phyloP scores from a whole-genome alignment of 2,797 vertebrate genomes.

The Dromococcyx pavoninus region DNA sequence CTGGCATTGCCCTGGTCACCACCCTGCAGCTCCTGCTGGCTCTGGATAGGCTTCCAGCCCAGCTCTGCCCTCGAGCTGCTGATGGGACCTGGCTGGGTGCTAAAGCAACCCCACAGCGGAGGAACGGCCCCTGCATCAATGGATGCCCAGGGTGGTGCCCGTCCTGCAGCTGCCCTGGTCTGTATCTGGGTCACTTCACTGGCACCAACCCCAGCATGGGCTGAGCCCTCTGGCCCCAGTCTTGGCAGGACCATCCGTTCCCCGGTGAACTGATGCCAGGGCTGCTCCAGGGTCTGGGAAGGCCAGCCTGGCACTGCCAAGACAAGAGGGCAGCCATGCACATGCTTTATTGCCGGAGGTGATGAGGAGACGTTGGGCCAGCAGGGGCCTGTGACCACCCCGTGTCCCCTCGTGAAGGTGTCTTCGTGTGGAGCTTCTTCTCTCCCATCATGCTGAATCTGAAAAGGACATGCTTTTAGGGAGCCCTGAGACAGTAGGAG shows the following conservation, averaged over 20 bases:
- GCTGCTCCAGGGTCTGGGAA: background rate
- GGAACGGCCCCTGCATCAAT: background rate
- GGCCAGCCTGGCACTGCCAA: accelerated
- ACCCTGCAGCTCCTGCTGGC: background rate
- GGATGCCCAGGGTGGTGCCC: background rate
- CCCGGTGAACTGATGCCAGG: accelerated
- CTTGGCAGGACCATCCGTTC: background rate
- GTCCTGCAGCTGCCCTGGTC: background rate
- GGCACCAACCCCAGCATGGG: accelerated
- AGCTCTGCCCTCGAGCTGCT: background rate
- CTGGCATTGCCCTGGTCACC: background rate
- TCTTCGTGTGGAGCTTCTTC: background rate
- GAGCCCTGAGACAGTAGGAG: accelerated
- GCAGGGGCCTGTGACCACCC: accelerated
- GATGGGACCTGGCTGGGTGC: background rate
- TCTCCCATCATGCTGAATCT: background rate
- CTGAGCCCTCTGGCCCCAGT: background rate
- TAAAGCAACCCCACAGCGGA: background rate
- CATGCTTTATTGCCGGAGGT: background rate
- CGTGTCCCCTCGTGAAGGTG: accelerated
- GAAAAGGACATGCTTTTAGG: background rate
- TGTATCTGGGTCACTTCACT: background rate
- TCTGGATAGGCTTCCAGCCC: background rate
- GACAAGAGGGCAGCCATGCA: accelerated
- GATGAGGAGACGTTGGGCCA: background rate